Evolutionary conservation across 2,888 invertebrate genomes (phyloP).

Genomic region (Pandemis heparana): DNA sequence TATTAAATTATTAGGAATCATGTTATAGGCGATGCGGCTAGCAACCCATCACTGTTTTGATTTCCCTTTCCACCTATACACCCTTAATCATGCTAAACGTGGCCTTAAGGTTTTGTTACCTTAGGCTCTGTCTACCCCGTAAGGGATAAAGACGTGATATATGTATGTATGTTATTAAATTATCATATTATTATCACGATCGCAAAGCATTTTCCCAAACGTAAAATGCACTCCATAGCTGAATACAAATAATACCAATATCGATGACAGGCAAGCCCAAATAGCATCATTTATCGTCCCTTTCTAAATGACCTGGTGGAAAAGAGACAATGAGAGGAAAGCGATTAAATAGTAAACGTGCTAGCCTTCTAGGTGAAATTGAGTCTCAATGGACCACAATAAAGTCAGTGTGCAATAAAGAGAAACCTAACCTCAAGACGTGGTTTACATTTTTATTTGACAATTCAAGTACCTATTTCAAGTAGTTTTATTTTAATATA

Average conservation of each 20-base stretch:
- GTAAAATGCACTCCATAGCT: background rate
- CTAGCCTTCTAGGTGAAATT: constrained; percentile 28
- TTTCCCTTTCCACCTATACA: no score
- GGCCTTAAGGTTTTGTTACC: no score
- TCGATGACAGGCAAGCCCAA: background rate
- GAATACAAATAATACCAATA: background rate
- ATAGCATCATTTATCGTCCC: background rate
- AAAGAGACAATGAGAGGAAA: background rate
- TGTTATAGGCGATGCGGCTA: no score
- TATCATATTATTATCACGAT: constrained; percentile 4
- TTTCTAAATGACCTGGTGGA: background rate
- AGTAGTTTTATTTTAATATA: no score
- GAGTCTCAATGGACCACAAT: constrained; percentile 37
- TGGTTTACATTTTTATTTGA: constrained; percentile 34
- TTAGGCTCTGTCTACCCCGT: no score
- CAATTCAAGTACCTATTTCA: constrained; percentile 28
- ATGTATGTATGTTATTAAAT: no score
- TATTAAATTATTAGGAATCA: background rate
- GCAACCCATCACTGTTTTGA: no score
- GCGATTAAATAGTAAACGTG: background rate
- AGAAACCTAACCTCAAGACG: constrained; percentile 35
- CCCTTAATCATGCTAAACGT: no score
- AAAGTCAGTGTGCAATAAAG: constrained; percentile 32
- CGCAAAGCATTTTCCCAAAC: constrained; percentile 6
- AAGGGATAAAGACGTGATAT: no score